phyloP scores from a whole-genome alignment of 2,113 vertebrate genomes.

The Cryptomyrus ogoouensis region DNA sequence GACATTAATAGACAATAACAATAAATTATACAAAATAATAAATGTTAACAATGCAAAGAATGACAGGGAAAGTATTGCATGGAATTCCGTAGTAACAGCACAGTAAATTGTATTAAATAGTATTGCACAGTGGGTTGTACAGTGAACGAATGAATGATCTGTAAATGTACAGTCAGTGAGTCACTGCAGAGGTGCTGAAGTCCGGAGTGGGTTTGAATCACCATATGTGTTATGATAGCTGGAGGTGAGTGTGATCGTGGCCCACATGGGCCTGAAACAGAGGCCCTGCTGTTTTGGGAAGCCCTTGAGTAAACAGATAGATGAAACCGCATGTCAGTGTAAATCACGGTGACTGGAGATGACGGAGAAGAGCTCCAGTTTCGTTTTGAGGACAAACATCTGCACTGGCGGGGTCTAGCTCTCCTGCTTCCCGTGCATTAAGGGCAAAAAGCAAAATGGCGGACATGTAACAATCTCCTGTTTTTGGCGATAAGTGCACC shows the following conservation, averaged over 20 bases:
- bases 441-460: background rate
- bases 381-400: slow-evolving; percentile 11
- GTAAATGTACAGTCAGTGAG: background rate
- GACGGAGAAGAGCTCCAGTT: background rate
- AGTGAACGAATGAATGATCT: background rate
- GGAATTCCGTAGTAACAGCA: background rate
- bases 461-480: background rate
- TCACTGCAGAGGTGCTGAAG: background rate
- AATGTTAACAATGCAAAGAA: background rate
- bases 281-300: background rate
- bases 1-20: background rate
- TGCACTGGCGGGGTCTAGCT: background rate
- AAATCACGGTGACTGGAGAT: background rate
- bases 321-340: background rate
- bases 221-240: background rate
- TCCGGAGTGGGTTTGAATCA: background rate
- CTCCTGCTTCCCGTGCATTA: background rate
- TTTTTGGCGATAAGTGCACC: background rate
- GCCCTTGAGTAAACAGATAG: background rate
- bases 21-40: background rate
- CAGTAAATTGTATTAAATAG: background rate
- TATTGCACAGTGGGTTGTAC: background rate
- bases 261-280: background rate
- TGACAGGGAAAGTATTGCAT: background rate
- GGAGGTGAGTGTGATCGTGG: background rate